Percentiles rank a stretch among this genome's conserved stretches.
Conservation (phyloP, 2,113 vertebrate genomes). For the Synchiropus splendidus region DNA sequence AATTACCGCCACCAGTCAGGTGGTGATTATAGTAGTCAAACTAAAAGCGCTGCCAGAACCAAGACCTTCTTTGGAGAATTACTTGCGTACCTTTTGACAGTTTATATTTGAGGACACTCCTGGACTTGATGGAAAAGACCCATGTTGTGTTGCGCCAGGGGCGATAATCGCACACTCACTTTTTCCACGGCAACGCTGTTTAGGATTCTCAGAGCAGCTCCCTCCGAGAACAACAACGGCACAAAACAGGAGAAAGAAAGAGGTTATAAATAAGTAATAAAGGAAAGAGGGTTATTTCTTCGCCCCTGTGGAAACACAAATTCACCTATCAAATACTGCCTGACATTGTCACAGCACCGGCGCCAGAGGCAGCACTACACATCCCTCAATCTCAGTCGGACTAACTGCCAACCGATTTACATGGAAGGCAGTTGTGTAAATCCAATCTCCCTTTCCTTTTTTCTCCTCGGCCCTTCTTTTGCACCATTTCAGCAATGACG, state of each 20-base stretch:
- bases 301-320: slow-evolving; percentile 39
- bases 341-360: slow-evolving; percentile 39
- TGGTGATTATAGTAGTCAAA: too few species aligned
- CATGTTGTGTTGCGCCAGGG: slow-evolving; percentile 30
- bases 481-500: too few species aligned
- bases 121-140: slow-evolving; percentile 42
- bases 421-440: slow-evolving; percentile 13
- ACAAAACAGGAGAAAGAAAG: too few species aligned
- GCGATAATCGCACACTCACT: slow-evolving; percentile 41
- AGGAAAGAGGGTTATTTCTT: slow-evolving; percentile 50
- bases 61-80: too few species aligned
- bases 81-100: too few species aligned
- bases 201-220: slow-evolving; percentile 50
- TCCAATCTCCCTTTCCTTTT: neutral
- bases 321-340: slow-evolving; percentile 32
- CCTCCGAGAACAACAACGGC: slow-evolving; percentile 22
- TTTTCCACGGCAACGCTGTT: slow-evolving; percentile 42
- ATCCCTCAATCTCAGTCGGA: slow-evolving; percentile 35
- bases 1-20: too few species aligned
- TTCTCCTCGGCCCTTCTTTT: neutral
- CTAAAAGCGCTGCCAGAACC: too few species aligned
- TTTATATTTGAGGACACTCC: slow-evolving; percentile 6
- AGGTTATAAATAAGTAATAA: slow-evolving; percentile 12
- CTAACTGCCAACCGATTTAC: slow-evolving; percentile 49
- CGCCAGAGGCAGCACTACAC: slow-evolving; percentile 41